phyloP scores from a whole-genome alignment of 1,140 invertebrate genomes.

The Diorhabda elongata region DNA sequence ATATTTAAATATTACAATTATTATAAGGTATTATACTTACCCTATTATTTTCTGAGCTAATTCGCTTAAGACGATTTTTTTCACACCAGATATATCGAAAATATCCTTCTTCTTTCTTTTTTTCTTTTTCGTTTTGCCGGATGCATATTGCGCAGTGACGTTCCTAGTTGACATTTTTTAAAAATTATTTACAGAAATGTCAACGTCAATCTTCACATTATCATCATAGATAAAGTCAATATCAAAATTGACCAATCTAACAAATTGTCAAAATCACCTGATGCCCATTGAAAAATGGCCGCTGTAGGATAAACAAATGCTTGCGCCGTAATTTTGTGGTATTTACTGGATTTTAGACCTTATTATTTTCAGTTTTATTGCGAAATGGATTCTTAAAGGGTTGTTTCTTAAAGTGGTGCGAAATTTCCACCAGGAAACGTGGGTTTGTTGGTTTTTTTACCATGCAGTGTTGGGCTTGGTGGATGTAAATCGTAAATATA shows the following conservation, averaged over 20 bases:
- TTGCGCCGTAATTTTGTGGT: background rate
- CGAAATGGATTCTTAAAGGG: too few species aligned
- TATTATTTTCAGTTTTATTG: too few species aligned
- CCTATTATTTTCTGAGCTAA: constrained; percentile 50
- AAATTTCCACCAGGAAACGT: too few species aligned
- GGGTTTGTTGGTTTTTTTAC: too few species aligned
- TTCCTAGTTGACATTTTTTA: background rate
- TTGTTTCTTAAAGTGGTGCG: too few species aligned
- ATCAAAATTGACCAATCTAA: too few species aligned
- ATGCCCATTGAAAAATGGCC: too few species aligned
- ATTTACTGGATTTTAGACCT: background rate
- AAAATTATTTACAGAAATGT: background rate
- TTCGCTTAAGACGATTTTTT: constrained; percentile 41
- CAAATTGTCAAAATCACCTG: background rate
- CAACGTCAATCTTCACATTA: background rate
- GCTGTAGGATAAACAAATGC: background rate
- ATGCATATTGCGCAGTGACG: background rate
- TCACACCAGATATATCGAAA: constrained; percentile 37
- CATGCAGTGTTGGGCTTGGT: too few species aligned
- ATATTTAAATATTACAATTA: too few species aligned
- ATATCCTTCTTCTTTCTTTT: constrained; percentile 21
- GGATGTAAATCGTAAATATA: too few species aligned
- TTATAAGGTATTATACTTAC: constrained; percentile 11
- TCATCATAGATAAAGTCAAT: background rate
- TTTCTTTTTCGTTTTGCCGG: constrained; percentile 17